Conservation (phyloP, 2,113 vertebrate species). For the Ciconia stormi region DNA sequence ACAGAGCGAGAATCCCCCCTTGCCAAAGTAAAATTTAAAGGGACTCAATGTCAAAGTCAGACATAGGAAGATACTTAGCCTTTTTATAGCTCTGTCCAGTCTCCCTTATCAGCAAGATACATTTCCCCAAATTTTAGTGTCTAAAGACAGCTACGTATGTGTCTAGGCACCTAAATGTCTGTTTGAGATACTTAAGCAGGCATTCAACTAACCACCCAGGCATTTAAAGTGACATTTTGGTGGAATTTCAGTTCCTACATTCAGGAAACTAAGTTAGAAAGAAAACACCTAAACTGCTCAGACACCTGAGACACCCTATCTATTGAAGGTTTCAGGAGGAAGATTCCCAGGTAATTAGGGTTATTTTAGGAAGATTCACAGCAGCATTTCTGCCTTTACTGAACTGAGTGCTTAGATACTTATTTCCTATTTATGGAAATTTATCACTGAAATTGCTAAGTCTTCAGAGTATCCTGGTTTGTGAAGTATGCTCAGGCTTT, state of each 20-base stretch:
- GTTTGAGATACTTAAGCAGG: not conserved
- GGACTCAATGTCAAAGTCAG: not conserved
- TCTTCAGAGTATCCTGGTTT: not conserved
- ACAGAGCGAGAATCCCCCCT: not conserved
- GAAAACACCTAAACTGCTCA: not conserved
- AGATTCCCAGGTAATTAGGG: not conserved
- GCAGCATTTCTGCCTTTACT: not conserved
- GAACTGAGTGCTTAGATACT: not conserved
- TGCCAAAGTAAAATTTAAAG: not conserved
- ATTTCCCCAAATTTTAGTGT: not conserved
- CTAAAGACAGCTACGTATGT: not conserved
- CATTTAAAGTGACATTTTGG: not conserved
- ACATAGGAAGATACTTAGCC: not conserved
- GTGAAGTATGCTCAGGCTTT: not conserved
- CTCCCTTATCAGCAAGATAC: not conserved
- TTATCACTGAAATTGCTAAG: not conserved
- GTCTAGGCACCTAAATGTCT: not conserved
- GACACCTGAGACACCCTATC: not conserved
- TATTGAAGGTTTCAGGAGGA: not conserved
- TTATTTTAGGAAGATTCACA: not conserved
- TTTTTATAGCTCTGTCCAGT: not conserved
- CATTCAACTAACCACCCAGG: not conserved
- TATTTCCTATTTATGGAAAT: not conserved
- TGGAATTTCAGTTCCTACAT: not conserved
- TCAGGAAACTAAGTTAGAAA: not conserved